A percentile compares a stretch with the other conserved stretches of the same genome.
These are phyloP conservation scores for Ophion ventricosus DNA, from an alignment of 2,888 invertebrate genomes.

Conservation along the genomic window DNA sequence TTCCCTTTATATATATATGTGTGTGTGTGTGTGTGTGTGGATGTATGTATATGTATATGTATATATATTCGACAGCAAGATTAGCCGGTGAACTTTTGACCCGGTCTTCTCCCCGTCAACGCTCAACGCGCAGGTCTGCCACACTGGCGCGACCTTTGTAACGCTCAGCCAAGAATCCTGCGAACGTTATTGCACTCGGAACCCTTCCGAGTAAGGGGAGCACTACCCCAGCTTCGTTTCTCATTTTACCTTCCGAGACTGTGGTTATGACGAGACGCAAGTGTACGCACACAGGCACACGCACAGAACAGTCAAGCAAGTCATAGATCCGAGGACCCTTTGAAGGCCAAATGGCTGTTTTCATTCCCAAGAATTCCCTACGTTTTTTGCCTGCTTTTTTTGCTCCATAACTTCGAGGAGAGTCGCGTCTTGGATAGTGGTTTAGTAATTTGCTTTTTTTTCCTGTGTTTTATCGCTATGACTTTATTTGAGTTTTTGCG, in stretches of 20 bases:
- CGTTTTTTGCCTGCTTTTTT: neutral
- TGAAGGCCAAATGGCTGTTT: slow-evolving; percentile 35
- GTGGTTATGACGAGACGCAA: neutral
- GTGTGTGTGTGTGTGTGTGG: neutral
- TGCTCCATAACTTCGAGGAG: neutral
- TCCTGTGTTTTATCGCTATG: neutral
- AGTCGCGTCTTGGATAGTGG: no score
- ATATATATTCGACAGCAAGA: slow-evolving; percentile 53
- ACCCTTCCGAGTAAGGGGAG: slow-evolving; percentile 10
- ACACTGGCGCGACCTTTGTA: slow-evolving; percentile 64
- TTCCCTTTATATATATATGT: no score
- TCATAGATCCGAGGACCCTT: slow-evolving; percentile 37
- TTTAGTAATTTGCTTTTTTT: neutral
- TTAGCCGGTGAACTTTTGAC: slow-evolving; percentile 74
- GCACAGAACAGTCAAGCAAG: neutral
- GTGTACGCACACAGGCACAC: neutral
- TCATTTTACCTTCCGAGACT: slow-evolving; percentile 20
- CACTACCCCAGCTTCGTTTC: slow-evolving; percentile 23
- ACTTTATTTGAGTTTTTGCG: neutral
- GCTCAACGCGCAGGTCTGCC: slow-evolving; percentile 40
- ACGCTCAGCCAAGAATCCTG: slow-evolving; percentile 55
- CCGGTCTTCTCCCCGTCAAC: slow-evolving; percentile 62
- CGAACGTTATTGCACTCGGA: slow-evolving; percentile 51
- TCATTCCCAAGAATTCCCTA: slow-evolving; percentile 37
- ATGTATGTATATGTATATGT: neutral